Base-by-base conservation (phyloP, 2,888 invertebrate genomes). In the Lysandra coridon region DNA sequence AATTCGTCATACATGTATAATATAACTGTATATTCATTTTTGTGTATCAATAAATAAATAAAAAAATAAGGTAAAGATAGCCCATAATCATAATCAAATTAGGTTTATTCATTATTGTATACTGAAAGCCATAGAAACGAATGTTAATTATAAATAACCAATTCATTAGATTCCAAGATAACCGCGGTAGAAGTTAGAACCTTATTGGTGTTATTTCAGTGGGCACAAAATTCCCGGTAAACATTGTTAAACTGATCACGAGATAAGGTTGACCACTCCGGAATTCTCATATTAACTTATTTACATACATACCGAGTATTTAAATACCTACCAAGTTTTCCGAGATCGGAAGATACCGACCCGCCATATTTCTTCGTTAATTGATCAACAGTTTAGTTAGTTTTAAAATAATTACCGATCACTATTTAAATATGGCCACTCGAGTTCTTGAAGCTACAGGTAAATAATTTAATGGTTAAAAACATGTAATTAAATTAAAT, bases 241-340 rank as follows among this genome's bases (percentile, higher is more conserved):
- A 80, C 79, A n/a, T 62, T 76, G 57, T 80, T 30, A 57, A 76
- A 30, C 80, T 78, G 85, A 85, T 85, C 82, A 73, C 77, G 30
- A 83, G 85, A 85, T 85, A 85, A 83, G 79, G 80, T 80, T 81
- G 80, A 80, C 82, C 79, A 80, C 82, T 83, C 82, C 79, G 81
- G 81, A 79, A 83, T 82, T 78, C 82, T 80, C 83, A 83, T 83
- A 83, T 81, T 80, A 82, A 82, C 82, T 83, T 82, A 83, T 84
- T 82, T 83, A 82, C 81, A 82, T 83, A 83, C 82, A 81, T 81
- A 82, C 81, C 79, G 53, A 79, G 80, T 69, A 69, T 69, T 69
- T 69, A 69, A 33, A 69, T 69, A 69, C 69, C 79, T 80, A 79
- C 81, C 40, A 74, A 17, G 78, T 69, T 69, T 69, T 69, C 33